phyloP scores from a whole-genome alignment of 2,888 invertebrate species.

The Kryphioiulus occultus region DNA sequence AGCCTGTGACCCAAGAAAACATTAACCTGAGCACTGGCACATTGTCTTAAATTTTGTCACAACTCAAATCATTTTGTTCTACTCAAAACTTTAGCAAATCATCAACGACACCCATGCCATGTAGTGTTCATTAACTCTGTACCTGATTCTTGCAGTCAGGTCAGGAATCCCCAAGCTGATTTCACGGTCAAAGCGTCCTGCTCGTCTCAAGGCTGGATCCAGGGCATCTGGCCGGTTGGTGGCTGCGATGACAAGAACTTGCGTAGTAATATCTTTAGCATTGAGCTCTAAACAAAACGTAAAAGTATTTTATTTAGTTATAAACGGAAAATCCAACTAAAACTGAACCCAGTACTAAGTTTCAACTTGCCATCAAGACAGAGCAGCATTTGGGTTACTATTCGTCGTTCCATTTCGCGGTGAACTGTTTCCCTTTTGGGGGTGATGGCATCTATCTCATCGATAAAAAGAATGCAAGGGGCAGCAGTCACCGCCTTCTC shows the following conservation, averaged over 20 bases:
- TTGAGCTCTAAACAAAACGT: conserved; percentile 63
- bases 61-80: too few relatives aligned
- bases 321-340: background rate
- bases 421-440: conserved; percentile 88
- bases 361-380: conserved; percentile 79
- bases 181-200: conserved; percentile 93
- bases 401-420: conserved; percentile 94
- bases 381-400: conserved; percentile 89
- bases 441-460: conserved; percentile 97
- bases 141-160: conserved; percentile 73
- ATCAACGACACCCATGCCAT: too few relatives aligned
- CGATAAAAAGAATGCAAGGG: conserved; percentile 89
- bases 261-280: conserved; percentile 67
- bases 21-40: too few relatives aligned
- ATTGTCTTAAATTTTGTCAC: too few relatives aligned
- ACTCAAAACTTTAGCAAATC: background rate
- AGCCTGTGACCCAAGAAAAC: too few relatives aligned
- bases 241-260: conserved; percentile 89
- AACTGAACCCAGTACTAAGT: background rate
- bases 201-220: conserved; percentile 89
- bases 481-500: conserved; percentile 77
- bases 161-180: conserved; percentile 94
- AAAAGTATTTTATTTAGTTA: background rate
- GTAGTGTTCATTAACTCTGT: too few relatives aligned
- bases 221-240: conserved; percentile 92